phyloP scores from a whole-genome alignment of 2,888 invertebrate genomes.

The Stenchaetothrips biformis region DNA sequence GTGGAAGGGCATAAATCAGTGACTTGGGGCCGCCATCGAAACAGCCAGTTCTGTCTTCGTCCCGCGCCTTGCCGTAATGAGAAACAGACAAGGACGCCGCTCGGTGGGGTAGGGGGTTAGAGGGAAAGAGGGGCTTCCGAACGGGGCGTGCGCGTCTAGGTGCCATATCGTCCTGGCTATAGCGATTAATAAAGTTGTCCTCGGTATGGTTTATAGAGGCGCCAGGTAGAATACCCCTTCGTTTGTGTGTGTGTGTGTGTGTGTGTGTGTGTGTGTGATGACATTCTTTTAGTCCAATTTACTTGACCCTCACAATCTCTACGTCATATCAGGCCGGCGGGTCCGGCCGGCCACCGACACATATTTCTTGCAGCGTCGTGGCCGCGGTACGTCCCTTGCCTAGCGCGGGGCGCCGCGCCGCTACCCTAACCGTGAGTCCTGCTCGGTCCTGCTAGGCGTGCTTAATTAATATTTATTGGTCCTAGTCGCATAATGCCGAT shows the following conservation, averaged over 20 bases:
- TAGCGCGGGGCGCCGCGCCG: neutral
- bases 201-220: conserved; percentile 10
- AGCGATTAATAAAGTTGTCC: conserved; percentile 20
- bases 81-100: too few species aligned
- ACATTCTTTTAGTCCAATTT: conserved; percentile 21
- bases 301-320: conserved; percentile 16
- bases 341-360: neutral
- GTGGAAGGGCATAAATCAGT: conserved; percentile 8
- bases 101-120: too few species aligned
- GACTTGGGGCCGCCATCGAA: neutral
- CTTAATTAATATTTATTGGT: conserved; percentile 17
- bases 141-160: neutral
- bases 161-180: neutral
- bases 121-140: neutral
- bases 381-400: neutral
- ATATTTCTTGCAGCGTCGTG: neutral
- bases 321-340: neutral
- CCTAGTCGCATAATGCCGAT: neutral
- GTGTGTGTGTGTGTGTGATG: conserved; percentile 11
- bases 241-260: neutral
- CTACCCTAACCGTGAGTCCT: too few species aligned
- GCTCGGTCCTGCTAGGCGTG: neutral
- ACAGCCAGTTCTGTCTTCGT: neutral
- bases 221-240: conserved; percentile 14
- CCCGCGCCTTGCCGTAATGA: neutral